Evolutionary conservation across 2,113 vertebrate genomes (phyloP).

Genomic region (Hippotragus niger): DNA sequence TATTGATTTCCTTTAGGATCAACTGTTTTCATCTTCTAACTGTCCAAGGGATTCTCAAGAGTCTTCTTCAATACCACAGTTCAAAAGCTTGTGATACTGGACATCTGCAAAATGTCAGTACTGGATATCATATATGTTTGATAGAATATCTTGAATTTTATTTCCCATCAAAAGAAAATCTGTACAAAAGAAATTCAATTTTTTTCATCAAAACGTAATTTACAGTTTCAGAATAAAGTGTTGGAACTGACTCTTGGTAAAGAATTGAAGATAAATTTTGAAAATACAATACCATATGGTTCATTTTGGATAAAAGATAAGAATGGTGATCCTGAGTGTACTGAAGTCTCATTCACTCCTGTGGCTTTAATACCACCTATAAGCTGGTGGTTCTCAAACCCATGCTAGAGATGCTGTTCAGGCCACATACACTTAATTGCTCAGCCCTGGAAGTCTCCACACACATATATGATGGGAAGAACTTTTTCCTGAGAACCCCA

Average conservation of each 20-base stretch:
- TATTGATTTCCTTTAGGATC: not conserved
- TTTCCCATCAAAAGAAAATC: not conserved
- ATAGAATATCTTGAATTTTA: not conserved
- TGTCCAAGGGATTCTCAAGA: not conserved
- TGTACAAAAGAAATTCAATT: not conserved
- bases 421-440: not conserved
- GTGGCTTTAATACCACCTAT: not conserved
- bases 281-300: not conserved
- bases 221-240: not conserved
- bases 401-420: not conserved
- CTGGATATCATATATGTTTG: not conserved
- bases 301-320: not conserved
- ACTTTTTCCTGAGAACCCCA: not conserved
- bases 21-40: not conserved
- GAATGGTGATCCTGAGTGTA: not conserved
- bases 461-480: accelerated
- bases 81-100: not conserved
- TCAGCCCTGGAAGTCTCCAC: not conserved
- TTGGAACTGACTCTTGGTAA: not conserved
- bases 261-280: not conserved
- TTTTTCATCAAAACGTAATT: not conserved
- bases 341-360: not conserved
- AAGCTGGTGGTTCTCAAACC: not conserved
- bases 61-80: not conserved
- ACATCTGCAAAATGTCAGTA: not conserved